phyloP scores from a whole-genome alignment of 2,797 vertebrate species.

The Gallirallus australis region DNA sequence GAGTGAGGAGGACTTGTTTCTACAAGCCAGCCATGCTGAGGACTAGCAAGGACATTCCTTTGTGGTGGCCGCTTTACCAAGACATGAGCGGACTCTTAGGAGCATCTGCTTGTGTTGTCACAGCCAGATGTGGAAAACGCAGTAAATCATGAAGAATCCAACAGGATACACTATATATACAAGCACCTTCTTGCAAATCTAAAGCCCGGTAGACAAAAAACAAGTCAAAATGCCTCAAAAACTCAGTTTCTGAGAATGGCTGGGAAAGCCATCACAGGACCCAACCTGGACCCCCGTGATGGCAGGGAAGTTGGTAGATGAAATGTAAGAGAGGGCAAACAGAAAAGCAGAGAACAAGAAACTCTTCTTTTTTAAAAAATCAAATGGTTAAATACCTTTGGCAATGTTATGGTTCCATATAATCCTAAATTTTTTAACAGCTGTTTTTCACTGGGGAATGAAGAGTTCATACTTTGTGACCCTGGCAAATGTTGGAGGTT shows the following conservation, averaged over 20 bases:
- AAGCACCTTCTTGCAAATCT: not conserved
- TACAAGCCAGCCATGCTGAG: not conserved
- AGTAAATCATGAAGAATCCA: not conserved
- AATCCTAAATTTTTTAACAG: not conserved
- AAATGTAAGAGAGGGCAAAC: not conserved
- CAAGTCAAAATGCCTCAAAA: not conserved
- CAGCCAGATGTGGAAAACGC: not conserved
- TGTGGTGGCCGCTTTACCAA: not conserved
- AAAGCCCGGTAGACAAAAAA: not conserved
- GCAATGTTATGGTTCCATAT: not conserved
- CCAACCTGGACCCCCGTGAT: fast-evolving
- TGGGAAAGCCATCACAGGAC: not conserved
- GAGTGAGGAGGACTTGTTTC: not conserved
- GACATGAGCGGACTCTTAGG: fast-evolving
- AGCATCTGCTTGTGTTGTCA: not conserved
- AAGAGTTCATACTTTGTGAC: not conserved
- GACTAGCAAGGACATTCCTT: fast-evolving
- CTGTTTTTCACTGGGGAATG: not conserved
- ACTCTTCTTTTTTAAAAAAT: not conserved
- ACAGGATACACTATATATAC: not conserved
- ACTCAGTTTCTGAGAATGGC: not conserved
- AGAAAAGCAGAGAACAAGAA: not conserved
- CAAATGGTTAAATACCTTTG: not conserved
- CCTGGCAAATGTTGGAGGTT: not conserved
- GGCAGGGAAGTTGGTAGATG: not conserved